phyloP scores from a whole-genome alignment of 2,113 vertebrate species.

The Acrocephalus arundinaceus region DNA sequence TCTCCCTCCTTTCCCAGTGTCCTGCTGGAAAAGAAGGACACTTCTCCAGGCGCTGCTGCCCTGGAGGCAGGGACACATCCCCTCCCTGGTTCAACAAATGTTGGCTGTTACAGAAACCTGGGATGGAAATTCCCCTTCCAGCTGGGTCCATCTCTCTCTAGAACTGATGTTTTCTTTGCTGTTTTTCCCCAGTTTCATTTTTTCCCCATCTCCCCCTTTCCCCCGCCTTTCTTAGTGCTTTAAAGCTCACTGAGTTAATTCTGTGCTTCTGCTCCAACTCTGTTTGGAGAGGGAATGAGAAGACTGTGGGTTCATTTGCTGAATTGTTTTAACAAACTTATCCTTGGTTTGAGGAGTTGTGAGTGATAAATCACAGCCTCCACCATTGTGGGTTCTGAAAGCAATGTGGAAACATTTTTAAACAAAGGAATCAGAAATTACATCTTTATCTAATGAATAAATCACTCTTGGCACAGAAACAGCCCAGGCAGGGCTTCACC shows the following conservation, averaged over 20 bases:
- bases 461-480: conserved; percentile 6
- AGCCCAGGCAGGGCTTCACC: neutral
- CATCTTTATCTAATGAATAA: conserved; percentile 20
- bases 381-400: neutral
- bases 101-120: neutral
- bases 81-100: neutral
- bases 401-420: neutral
- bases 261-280: neutral
- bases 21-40: neutral
- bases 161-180: neutral
- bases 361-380: conserved; percentile 35
- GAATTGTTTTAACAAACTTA: neutral
- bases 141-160: neutral
- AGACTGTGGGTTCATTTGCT: neutral
- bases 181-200: neutral
- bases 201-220: neutral
- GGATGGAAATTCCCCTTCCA: neutral
- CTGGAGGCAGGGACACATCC: neutral
- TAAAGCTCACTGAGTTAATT: neutral
- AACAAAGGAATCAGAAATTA: conserved; percentile 23
- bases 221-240: neutral
- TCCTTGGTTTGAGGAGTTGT: neutral
- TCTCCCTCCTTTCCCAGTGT: neutral
- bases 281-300: neutral
- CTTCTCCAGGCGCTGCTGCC: neutral